Evolutionary conservation across 2,888 invertebrate species (phyloP).

Genomic region (Ophonus ardosiacus): DNA sequence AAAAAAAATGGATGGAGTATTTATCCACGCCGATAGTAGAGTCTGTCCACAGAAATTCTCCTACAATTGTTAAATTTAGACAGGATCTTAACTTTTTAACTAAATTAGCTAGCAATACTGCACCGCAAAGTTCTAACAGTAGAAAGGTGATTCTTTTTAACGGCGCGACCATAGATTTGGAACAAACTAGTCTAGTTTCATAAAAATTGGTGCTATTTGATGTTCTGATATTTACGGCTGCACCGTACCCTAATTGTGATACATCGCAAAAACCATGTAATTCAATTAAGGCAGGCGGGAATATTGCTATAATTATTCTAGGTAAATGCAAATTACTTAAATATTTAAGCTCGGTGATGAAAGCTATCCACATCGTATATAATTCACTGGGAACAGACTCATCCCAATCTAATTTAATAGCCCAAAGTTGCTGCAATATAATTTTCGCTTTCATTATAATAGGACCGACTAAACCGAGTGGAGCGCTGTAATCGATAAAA

Average conservation of each 20-base stretch:
- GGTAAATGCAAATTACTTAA: slow-evolving; percentile 12
- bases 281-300: not conserved
- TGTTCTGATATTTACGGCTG: not conserved
- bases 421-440: slow-evolving; percentile 18
- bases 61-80: not conserved
- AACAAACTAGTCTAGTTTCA: slow-evolving; percentile 5
- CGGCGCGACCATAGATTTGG: slow-evolving; percentile 1
- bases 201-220: not conserved
- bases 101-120: not conserved
- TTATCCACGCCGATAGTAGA: not conserved
- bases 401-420: slow-evolving; percentile 21
- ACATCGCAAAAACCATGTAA: slow-evolving; percentile 22
- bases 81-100: not conserved
- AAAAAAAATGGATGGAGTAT: slow-evolving; percentile 2
- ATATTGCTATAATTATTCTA: not conserved
- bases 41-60: slow-evolving; percentile 4
- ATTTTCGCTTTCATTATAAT: slow-evolving; percentile 29
- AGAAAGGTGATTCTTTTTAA: slow-evolving; percentile 11
- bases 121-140: slow-evolving; percentile 22
- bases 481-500: not conserved
- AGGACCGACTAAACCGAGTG: not conserved
- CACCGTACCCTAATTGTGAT: slow-evolving; percentile 3
- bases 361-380: slow-evolving; percentile 14
- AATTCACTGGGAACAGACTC: not conserved
- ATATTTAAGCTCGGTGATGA: not conserved